phyloP scores from a whole-genome alignment of 1,140 invertebrate species.

The Ctenoplectra terminalis region DNA sequence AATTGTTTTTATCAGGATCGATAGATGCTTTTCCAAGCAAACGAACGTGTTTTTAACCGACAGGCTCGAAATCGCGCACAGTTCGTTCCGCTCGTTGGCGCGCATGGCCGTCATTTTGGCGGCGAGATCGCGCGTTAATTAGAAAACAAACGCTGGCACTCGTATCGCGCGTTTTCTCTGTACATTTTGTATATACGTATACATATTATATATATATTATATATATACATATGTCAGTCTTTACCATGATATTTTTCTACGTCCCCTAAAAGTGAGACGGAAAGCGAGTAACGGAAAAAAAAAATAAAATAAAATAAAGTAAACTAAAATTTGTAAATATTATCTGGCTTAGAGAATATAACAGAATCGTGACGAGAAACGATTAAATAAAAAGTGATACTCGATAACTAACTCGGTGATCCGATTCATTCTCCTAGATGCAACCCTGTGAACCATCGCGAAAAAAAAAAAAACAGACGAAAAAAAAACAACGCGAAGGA shows the following conservation, averaged over 20 bases:
- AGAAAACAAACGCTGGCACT: slow-evolving; percentile 31
- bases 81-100: slow-evolving; percentile 51
- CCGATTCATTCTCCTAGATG: slow-evolving; percentile 5
- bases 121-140: slow-evolving; percentile 41
- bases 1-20: background rate
- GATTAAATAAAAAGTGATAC: slow-evolving; percentile 65
- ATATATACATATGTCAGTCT: slow-evolving; percentile 51
- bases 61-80: background rate
- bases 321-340: slow-evolving; percentile 59
- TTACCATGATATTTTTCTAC: slow-evolving; percentile 83
- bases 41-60: background rate
- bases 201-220: slow-evolving; percentile 48
- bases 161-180: slow-evolving; percentile 40
- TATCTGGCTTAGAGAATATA: slow-evolving; percentile 49
- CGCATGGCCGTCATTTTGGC: background rate
- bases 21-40: background rate
- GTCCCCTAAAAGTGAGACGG: slow-evolving; percentile 62
- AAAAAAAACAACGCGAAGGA: background rate
- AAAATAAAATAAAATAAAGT: background rate
- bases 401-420: slow-evolving; percentile 5
- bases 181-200: slow-evolving; percentile 66
- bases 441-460: background rate
- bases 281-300: slow-evolving; percentile 26
- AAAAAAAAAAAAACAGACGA: background rate
- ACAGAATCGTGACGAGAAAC: slow-evolving; percentile 12